Conservation (phyloP, 2,797 vertebrate species). For the Huso huso region DNA sequence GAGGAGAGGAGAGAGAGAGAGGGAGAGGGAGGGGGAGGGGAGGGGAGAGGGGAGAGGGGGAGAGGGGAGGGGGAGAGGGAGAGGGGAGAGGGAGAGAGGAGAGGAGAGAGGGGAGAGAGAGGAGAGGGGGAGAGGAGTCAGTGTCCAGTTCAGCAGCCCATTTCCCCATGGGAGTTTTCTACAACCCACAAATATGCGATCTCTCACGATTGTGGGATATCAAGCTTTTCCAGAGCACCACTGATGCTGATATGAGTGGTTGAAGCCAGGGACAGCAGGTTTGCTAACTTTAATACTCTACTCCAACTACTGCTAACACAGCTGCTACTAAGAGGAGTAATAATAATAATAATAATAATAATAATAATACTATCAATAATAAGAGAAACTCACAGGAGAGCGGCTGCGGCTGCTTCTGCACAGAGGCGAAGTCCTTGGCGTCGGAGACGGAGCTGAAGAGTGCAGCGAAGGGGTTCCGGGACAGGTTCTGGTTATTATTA, state of each 20-base stretch:
- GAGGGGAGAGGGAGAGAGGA: neutral
- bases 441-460: conserved; percentile 92
- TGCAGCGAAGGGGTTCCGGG: conserved; percentile 91
- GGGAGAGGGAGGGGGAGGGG: neutral
- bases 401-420: conserved; percentile 73
- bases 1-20: too few species aligned
- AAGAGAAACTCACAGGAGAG: conserved; percentile 50
- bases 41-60: too few species aligned
- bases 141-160: too few species aligned
- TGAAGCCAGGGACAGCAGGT: too few species aligned
- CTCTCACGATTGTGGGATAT: too few species aligned
- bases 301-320: too few species aligned
- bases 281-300: too few species aligned
- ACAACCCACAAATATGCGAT: too few species aligned
- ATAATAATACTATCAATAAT: neutral
- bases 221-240: too few species aligned
- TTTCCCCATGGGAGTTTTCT: too few species aligned
- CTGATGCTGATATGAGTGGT: too few species aligned
- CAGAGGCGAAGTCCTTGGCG: conserved; percentile 88
- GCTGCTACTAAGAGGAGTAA: neutral
- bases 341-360: neutral
- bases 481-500: conserved; percentile 96
- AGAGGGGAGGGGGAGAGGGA: too few species aligned
- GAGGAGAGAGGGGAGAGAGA: neutral
- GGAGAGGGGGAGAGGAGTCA: neutral